phyloP scores from a whole-genome alignment of 2,888 invertebrate genomes.

The Baccha elongata region DNA sequence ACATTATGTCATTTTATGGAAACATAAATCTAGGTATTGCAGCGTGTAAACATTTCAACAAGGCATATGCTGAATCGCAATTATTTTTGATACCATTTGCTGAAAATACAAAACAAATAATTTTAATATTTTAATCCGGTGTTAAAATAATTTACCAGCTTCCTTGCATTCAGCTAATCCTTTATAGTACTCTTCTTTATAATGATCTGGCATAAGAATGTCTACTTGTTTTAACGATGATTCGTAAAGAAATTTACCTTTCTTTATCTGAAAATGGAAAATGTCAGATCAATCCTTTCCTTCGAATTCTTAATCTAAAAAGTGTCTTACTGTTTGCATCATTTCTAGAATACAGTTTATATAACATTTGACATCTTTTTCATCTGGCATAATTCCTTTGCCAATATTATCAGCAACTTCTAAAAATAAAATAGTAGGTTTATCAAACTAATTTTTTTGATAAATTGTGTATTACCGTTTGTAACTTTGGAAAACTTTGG shows the following conservation, averaged over 20 bases:
- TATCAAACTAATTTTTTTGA: background rate
- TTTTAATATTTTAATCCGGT: too few relatives aligned
- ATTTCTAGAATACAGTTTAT: slow-evolving; percentile 83
- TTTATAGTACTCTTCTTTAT: slow-evolving; percentile 77
- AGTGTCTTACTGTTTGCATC: slow-evolving; percentile 83
- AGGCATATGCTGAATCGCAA: slow-evolving; percentile 79
- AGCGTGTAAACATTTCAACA: slow-evolving; percentile 77
- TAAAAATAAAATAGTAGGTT: slow-evolving; percentile 21
- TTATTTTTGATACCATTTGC: slow-evolving; percentile 80
- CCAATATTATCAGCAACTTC: slow-evolving; percentile 78
- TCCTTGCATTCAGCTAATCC: slow-evolving; percentile 79
- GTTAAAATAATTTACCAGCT: slow-evolving; percentile 54
- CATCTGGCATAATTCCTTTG: slow-evolving; percentile 78
- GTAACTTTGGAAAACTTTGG: slow-evolving; percentile 84
- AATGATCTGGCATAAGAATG: slow-evolving; percentile 79
- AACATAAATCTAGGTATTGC: slow-evolving; percentile 79
- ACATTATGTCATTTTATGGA: too few relatives aligned
- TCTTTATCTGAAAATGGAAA: slow-evolving; percentile 78
- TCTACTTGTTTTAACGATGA: slow-evolving; percentile 80
- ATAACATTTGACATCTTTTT: slow-evolving; percentile 83
- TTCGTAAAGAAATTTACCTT: slow-evolving; percentile 80
- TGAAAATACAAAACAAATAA: slow-evolving; percentile 3
- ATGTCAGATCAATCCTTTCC: background rate
- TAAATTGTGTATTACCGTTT: slow-evolving; percentile 44
- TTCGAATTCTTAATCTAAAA: background rate